phyloP scores from a whole-genome alignment of 1,140 invertebrate genomes.

The Muscidifurax raptorellus region DNA sequence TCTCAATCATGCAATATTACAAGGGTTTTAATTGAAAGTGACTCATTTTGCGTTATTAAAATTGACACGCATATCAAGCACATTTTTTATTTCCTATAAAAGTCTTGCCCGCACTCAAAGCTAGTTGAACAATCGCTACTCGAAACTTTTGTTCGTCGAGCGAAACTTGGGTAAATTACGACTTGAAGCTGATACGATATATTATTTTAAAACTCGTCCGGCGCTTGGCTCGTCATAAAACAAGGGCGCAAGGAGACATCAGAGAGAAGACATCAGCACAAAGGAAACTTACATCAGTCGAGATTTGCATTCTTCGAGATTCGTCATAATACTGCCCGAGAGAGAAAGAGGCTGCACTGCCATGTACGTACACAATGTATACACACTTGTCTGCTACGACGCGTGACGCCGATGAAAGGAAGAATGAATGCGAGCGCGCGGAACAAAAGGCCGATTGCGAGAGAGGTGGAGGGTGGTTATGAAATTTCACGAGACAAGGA shows the following conservation, averaged over 20 bases:
- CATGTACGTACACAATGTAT: not conserved
- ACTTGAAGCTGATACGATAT: no score
- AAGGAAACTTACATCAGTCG: not conserved
- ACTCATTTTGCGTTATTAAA: no score
- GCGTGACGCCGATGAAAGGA: not conserved
- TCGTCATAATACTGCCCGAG: not conserved
- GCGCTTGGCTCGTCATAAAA: not conserved
- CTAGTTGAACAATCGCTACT: no score
- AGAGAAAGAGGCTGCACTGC: not conserved
- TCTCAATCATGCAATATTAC: no score
- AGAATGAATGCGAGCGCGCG: not conserved
- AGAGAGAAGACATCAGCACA: not conserved
- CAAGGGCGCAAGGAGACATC: not conserved
- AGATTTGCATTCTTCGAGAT: not conserved
- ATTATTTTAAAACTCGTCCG: no score
- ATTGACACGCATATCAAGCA: no score
- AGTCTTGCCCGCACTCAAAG: no score
- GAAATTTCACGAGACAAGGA: not conserved
- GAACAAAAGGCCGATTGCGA: not conserved
- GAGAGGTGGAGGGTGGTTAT: not conserved
- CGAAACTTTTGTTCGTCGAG: no score
- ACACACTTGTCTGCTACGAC: not conserved
- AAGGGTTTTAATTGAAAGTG: no score
- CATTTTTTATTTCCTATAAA: no score
- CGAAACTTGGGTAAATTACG: no score